A percentile compares a stretch with the other conserved stretches of the same genome.
Conservation (phyloP, 2,888 invertebrate genomes). For the Amiota minor region DNA sequence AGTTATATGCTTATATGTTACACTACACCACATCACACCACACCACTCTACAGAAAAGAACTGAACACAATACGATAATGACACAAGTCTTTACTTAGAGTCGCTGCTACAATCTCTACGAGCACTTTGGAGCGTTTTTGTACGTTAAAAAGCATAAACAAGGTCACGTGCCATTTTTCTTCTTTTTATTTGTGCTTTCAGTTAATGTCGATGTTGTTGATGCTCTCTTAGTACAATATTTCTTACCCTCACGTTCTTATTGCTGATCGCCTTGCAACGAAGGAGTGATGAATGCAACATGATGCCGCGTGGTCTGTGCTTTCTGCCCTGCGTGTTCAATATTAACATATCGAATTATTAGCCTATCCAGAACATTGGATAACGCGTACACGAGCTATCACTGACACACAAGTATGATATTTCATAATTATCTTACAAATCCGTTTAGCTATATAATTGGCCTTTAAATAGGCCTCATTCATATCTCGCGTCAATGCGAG, state of each 20-base stretch:
- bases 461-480: constrained; percentile 53
- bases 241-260: constrained; percentile 21
- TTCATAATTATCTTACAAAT: constrained; percentile 65
- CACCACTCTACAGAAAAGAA: too few relatives aligned
- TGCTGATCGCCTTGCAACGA: not conserved
- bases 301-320: constrained; percentile 48
- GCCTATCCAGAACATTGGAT: constrained; percentile 69
- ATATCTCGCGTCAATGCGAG: constrained; percentile 53
- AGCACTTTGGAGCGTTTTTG: constrained; percentile 50
- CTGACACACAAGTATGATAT: constrained; percentile 51
- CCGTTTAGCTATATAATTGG: constrained; percentile 66
- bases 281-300: constrained; percentile 45
- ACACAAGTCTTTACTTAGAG: constrained; percentile 59
- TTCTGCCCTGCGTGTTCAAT: constrained; percentile 51
- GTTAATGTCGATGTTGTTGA: constrained; percentile 8
- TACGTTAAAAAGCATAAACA: constrained; percentile 71
- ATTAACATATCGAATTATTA: constrained; percentile 69
- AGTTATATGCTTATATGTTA: constrained; percentile 39
- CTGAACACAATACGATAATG: constrained; percentile 9
- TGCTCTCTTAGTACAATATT: constrained; percentile 24
- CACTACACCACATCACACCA: not conserved
- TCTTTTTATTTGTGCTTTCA: constrained; percentile 30
- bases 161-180: constrained; percentile 69
- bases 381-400: constrained; percentile 56
- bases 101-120: constrained; percentile 21